A percentile compares a stretch with the other conserved stretches of the same genome.
These are phyloP conservation scores for Horisme vitalbata DNA, from an alignment of 2,888 invertebrate genomes.

Conservation along the genomic window DNA sequence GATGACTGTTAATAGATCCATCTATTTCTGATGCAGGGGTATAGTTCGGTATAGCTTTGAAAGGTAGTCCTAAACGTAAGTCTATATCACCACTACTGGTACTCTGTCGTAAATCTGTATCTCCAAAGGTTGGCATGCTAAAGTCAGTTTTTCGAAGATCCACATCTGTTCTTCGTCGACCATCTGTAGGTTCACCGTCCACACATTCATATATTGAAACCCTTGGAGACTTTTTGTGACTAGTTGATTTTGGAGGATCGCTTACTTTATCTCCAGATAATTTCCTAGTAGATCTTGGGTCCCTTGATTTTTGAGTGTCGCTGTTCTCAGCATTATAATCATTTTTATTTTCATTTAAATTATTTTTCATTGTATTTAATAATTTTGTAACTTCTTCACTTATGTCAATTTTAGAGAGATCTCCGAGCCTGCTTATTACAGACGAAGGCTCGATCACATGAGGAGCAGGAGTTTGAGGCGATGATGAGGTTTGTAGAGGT, in stretches of 20 bases:
- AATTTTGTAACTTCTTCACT: conserved; percentile 88
- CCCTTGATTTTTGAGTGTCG: conserved; percentile 57
- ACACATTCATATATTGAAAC: conserved; percentile 84
- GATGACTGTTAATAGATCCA: conserved; percentile 90
- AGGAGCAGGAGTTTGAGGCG: conserved; percentile 66
- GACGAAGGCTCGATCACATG: conserved; percentile 77
- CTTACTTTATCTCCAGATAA: conserved; percentile 61
- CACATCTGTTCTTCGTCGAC: conserved; percentile 74
- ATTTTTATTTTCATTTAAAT: conserved; percentile 62
- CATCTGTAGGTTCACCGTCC: conserved; percentile 79
- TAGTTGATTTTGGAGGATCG: conserved; percentile 44
- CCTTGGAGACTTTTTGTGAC: conserved; percentile 59
- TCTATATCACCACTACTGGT: conserved; percentile 87
- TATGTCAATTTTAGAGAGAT: conserved; percentile 88
- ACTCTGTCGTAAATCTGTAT: conserved; percentile 85
- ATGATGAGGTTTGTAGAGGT: conserved; percentile 53
- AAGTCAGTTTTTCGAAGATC: conserved; percentile 80
- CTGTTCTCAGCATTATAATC: conserved; percentile 47
- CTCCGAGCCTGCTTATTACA: conserved; percentile 85
- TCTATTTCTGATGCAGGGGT: conserved; percentile 94
- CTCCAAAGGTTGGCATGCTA: conserved; percentile 82
- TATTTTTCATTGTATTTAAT: conserved; percentile 84
- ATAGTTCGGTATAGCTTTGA: conserved; percentile 91
- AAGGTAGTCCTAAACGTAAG: conserved; percentile 88
- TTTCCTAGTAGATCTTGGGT: conserved; percentile 68